These are phyloP conservation scores for Aphis gossypii DNA, from an alignment of 1,140 invertebrate genomes.

Conservation along the genomic window DNA sequence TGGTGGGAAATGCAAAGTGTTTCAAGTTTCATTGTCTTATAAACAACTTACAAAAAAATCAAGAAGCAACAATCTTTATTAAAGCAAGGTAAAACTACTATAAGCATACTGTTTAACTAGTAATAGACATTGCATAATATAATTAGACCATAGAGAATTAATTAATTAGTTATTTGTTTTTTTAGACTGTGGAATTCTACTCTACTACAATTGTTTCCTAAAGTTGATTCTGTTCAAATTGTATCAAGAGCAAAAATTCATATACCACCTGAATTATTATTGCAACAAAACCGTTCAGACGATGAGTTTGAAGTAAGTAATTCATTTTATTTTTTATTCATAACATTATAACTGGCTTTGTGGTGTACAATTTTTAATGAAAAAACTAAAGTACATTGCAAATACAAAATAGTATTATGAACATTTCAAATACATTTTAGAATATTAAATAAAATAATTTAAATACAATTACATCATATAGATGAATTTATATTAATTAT, in stretches of 20 bases:
- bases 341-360: background rate
- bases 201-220: constrained; percentile 84
- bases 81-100: constrained; percentile 69
- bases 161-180: background rate
- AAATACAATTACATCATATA: background rate
- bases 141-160: background rate
- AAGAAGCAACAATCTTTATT: constrained; percentile 80
- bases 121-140: background rate
- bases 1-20: constrained; percentile 81
- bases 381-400: background rate
- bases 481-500: background rate
- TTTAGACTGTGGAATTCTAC: constrained; percentile 88
- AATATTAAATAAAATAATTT: background rate
- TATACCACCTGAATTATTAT: constrained; percentile 74
- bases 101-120: background rate
- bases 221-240: constrained; percentile 83
- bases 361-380: background rate
- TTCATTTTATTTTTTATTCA: background rate
- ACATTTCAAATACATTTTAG: background rate
- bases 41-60: constrained; percentile 75
- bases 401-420: background rate
- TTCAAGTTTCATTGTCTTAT: constrained; percentile 84
- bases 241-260: constrained; percentile 77
- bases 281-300: constrained; percentile 74
- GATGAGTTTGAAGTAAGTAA: constrained; percentile 72